phyloP scores from a whole-genome alignment of 2,888 invertebrate species.

The Diaphora mendica region DNA sequence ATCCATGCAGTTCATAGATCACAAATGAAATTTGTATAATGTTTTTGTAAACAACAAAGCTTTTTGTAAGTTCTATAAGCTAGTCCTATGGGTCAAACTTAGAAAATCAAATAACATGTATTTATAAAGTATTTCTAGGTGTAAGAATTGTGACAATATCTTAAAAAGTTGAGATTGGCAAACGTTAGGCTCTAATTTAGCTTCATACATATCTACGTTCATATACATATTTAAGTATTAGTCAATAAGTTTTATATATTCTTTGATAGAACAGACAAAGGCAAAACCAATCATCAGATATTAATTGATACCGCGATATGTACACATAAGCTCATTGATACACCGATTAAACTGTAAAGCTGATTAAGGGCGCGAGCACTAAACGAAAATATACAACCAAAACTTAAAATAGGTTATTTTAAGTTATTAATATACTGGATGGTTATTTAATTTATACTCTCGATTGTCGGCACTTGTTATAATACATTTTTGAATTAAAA shows the following conservation, averaged over 20 bases:
- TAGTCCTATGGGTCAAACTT: neutral
- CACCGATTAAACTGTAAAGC: neutral
- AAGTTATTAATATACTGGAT: neutral
- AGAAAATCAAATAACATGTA: neutral
- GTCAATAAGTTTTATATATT: neutral
- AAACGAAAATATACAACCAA: neutral
- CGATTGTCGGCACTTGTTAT: too few relatives aligned
- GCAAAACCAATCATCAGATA: slow-evolving; percentile 12
- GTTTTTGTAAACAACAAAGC: too few relatives aligned
- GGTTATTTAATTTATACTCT: too few relatives aligned
- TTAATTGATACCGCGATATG: neutral
- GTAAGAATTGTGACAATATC: neutral
- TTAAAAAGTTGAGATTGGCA: neutral
- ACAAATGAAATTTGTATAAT: neutral
- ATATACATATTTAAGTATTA: too few relatives aligned
- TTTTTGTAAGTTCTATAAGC: neutral
- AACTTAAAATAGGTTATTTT: neutral
- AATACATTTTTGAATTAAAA: too few relatives aligned
- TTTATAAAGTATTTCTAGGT: neutral
- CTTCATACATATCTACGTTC: slow-evolving; percentile 1
- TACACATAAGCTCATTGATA: slow-evolving; percentile 8
- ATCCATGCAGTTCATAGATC: neutral
- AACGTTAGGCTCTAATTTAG: slow-evolving; percentile 10
- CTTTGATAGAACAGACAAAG: slow-evolving; percentile 8
- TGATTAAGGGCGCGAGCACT: neutral